Evolutionary conservation across 1,140 invertebrate species (phyloP).

Genomic region (Polypedilum pembai): DNA sequence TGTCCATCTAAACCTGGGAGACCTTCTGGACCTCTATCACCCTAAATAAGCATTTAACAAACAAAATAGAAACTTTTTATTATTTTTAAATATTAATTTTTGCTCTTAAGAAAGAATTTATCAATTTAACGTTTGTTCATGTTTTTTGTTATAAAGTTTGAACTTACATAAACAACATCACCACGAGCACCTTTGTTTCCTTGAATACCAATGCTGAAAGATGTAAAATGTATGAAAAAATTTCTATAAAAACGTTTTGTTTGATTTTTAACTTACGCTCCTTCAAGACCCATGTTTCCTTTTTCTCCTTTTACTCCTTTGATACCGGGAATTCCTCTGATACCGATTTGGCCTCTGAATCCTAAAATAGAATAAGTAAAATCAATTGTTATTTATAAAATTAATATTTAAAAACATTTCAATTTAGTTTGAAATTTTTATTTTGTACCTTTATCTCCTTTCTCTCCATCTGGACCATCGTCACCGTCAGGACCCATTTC

Average conservation of each 20-base stretch:
- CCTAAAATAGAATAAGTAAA: background rate
- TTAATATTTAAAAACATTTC: background rate
- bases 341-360: slow-evolving; percentile 33
- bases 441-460: slow-evolving; percentile 29
- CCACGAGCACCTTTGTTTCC: slow-evolving; percentile 43
- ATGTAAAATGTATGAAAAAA: background rate
- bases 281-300: slow-evolving; percentile 36
- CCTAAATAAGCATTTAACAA: slow-evolving; percentile 28
- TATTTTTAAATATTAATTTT: background rate
- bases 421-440: background rate
- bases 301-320: slow-evolving; percentile 37
- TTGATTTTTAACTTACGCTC: background rate
- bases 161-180: slow-evolving; percentile 22
- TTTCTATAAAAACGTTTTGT: background rate
- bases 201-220: slow-evolving; percentile 34
- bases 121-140: too few relatives aligned
- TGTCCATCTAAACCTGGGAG: slow-evolving; percentile 47
- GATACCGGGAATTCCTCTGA: slow-evolving; percentile 34
- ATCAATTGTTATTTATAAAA: too few relatives aligned
- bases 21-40: slow-evolving; percentile 37
- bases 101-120: slow-evolving; percentile 21
- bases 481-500: slow-evolving; percentile 39
- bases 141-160: too few relatives aligned
- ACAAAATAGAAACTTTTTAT: background rate
- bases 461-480: slow-evolving; percentile 23